Evolutionary conservation across 2,797 vertebrate genomes (phyloP).

Genomic region (Numenius phaeopus): DNA sequence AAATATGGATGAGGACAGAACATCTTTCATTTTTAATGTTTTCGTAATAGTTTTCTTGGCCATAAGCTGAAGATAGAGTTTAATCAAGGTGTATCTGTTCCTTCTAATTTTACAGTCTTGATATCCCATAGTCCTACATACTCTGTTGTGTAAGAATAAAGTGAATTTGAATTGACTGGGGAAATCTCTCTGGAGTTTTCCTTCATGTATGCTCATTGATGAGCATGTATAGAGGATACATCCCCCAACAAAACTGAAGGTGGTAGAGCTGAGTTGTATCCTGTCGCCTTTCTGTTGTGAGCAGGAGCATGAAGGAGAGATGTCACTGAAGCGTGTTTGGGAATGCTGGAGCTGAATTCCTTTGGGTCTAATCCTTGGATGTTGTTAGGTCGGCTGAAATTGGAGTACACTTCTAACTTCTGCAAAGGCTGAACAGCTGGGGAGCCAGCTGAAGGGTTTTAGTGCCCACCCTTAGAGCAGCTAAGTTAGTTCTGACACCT

Average conservation of each 20-base stretch:
- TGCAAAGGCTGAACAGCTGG: neutral
- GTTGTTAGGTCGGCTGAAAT: neutral
- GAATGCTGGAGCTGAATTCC: neutral
- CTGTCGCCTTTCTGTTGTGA: neutral
- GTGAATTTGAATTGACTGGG: neutral
- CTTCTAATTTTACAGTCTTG: neutral
- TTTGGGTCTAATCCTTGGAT: neutral
- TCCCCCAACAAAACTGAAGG: neutral
- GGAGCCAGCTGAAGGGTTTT: neutral
- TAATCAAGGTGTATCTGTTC: conserved; percentile 18
- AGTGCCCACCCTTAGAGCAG: neutral
- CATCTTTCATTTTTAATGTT: conserved; percentile 8
- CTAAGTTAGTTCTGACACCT: neutral
- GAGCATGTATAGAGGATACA: neutral
- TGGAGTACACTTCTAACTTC: neutral
- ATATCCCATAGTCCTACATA: neutral
- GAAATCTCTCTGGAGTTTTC: neutral
- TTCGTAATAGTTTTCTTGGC: neutral
- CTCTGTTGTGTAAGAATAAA: neutral
- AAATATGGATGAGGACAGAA: neutral
- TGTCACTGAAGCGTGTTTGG: neutral
- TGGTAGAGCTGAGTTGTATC: neutral
- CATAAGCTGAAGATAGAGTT: conserved; percentile 7
- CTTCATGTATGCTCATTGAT: neutral
- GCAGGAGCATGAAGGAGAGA: neutral